A percentile compares a stretch with the other conserved stretches of the same genome.
phyloP scores from a whole-genome alignment of 2,888 invertebrate genomes.

The Rhagium mordax region DNA sequence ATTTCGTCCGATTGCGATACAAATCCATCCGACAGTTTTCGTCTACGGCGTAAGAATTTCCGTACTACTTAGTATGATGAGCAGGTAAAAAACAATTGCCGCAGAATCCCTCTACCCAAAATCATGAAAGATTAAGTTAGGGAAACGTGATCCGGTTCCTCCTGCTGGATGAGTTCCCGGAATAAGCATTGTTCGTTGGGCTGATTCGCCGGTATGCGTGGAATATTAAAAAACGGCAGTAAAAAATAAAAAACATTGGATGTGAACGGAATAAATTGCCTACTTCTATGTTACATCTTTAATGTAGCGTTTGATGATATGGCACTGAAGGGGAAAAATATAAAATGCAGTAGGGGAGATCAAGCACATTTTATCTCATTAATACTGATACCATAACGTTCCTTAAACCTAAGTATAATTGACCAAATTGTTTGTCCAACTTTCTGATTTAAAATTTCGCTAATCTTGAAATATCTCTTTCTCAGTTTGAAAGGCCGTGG shows the following conservation, averaged over 20 bases:
- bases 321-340: constrained; percentile 3
- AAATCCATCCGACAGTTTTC: too few relatives aligned
- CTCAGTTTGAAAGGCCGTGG: too few relatives aligned
- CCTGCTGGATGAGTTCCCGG: constrained; percentile 13
- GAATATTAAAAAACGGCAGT: constrained; percentile 16
- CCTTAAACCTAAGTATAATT: too few relatives aligned
- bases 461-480: too few relatives aligned
- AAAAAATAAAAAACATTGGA: background rate
- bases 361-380: too few relatives aligned
- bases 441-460: too few relatives aligned
- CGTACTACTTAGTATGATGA: constrained; percentile 26
- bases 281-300: background rate
- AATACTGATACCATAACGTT: too few relatives aligned
- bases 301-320: background rate
- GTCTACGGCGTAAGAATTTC: too few relatives aligned
- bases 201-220: constrained; percentile 16
- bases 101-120: background rate
- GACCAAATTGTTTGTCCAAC: too few relatives aligned
- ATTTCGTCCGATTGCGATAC: too few relatives aligned
- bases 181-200: constrained; percentile 21
- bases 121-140: constrained; percentile 29
- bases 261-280: background rate
- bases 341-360: background rate
- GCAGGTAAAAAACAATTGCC: constrained; percentile 28
- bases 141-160: constrained; percentile 22